Evolutionary conservation across 2,113 vertebrate species (phyloP).

Genomic region (Centrocercus urophasianus): DNA sequence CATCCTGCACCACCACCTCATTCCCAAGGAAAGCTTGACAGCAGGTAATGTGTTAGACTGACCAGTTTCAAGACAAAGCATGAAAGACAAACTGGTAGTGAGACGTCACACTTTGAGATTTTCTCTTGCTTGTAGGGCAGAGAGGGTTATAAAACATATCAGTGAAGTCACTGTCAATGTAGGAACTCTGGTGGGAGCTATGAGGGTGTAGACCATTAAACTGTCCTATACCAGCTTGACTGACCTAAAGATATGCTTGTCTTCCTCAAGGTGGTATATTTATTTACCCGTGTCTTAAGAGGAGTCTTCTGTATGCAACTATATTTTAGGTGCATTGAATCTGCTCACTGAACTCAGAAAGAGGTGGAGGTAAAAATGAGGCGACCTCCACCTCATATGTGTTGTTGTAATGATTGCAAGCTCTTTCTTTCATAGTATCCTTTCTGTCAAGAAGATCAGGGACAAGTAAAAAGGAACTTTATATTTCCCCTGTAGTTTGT

Average conservation of each 20-base stretch:
- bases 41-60: too few species aligned
- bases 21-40: background rate
- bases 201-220: background rate
- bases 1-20: background rate
- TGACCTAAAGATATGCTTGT: background rate
- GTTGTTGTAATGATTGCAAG: background rate
- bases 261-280: accelerated
- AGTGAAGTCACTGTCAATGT: background rate
- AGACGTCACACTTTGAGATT: background rate
- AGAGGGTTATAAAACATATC: background rate
- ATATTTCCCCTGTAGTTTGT: background rate
- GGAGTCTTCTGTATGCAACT: background rate
- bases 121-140: background rate
- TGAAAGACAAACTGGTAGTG: background rate
- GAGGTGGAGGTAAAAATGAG: background rate
- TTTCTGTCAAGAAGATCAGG: too few species aligned
- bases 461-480: background rate
- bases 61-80: accelerated
- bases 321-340: background rate
- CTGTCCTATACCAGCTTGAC: background rate
- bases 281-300: background rate
- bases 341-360: background rate
- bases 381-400: background rate
- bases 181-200: background rate
- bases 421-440: background rate